Evolutionary conservation across 2,113 vertebrate species (phyloP), one percentile per base, ranked within the genome.

Genomic region (Megaceryle torquata): DNA sequence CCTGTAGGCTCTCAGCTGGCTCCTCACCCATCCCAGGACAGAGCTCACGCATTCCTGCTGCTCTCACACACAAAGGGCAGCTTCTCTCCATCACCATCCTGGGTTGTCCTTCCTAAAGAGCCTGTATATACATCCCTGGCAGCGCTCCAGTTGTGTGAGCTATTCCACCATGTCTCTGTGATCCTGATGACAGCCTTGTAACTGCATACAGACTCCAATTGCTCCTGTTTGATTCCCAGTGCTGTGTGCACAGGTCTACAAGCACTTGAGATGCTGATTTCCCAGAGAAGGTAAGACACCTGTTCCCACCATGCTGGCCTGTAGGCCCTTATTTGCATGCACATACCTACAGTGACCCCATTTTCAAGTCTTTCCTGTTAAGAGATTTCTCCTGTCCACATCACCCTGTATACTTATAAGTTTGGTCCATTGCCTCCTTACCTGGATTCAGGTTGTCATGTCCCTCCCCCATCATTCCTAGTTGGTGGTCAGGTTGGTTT

Each of bases 31-130:
- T 41, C 43, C 20, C 17, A 25, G 14, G 2, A 6, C 86, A 25
- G 26, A 59, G 33, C 43, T 81, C 33, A 35, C 6, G 7, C 43
- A 13, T 28, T 70, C 13, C 41, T 26, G 16, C 41, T n/a, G 22
- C 41, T 91, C 29, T 43, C 1, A 0, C 33, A 48, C 15, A 35
- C 0, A 2, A 68, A 51, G 22, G 22, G 44, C 69, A 53, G 14
- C 28, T 64, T 29, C 33, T 35, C 20, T 37, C 25, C 12, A 5
- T 46, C 13, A 1, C 35, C 4, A 0, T 26, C 50, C 19, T n/a
- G 41, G 48, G 15, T 15, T 24, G 37, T 33, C 63, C 37, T 76
- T 70, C 48, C 61, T 22, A 8, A 64, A 33, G 17, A 19, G 56
- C 43, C 61, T 20, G 5, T 37, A 37, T 53, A 64, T 17, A 54